Conservation (phyloP, 30 jellyfish, hydroid and myxozoan genomes). For the Hydra vulgaris region DNA sequence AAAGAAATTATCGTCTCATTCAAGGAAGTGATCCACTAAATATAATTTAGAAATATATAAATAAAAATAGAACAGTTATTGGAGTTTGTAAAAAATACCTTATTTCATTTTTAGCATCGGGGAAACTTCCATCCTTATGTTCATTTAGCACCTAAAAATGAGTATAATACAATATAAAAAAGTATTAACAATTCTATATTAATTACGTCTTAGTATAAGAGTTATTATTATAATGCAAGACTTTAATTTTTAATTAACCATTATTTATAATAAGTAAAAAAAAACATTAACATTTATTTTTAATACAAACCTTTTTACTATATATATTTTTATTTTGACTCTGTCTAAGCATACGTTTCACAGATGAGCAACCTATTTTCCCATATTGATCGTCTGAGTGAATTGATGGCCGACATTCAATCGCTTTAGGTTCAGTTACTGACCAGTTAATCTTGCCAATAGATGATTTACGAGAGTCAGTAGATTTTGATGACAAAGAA, state of each 20-base stretch:
- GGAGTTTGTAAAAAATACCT: not conserved
- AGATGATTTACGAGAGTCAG: constrained; percentile 1
- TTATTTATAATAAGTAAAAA: no score
- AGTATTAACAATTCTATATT: no score
- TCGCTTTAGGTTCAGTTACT: constrained; percentile 7
- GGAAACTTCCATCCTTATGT: not conserved
- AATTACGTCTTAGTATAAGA: no score
- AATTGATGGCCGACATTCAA: constrained; percentile 20
- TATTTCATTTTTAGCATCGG: not conserved
- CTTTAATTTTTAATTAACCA: no score
- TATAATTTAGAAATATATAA: not conserved
- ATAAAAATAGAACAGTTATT: not conserved
- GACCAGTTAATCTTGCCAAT: constrained; percentile 14
- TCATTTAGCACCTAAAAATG: no score
- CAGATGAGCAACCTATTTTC: constrained; percentile 14
- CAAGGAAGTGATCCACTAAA: constrained; percentile 41
- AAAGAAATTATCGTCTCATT: constrained; percentile 24
- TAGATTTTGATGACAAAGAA: not conserved
- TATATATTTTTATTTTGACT: not conserved
- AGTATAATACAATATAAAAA: no score
- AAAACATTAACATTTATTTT: no score
- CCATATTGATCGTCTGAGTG: constrained; percentile 11
- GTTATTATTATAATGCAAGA: no score
- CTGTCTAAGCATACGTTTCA: constrained; percentile 12
- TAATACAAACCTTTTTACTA: not conserved